Base-by-base conservation (phyloP, 1,140 invertebrate species). In the Eriosoma lanigerum region DNA sequence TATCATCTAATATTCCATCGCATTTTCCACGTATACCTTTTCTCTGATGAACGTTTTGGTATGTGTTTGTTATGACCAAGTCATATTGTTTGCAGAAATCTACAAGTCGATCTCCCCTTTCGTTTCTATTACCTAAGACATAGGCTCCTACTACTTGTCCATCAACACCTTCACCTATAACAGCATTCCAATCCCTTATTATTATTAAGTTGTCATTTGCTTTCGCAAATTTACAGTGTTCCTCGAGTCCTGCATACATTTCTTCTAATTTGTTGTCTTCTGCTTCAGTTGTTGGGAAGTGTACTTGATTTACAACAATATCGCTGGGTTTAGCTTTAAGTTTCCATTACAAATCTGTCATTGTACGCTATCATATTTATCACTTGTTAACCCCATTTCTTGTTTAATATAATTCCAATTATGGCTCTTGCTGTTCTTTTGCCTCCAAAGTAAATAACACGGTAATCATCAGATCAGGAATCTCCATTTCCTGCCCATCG, bases 121-220 rank as follows among this genome's bases (percentile, higher is more conserved):
- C 48, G 48, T 50, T 50, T 75, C 38, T 44, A 29, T 44, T 29
- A 17, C 75, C 52, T 24, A n/a, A n/a, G n/a, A n/a, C n/a, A n/a
- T n/a, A n/a, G n/a, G n/a, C n/a, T n/a, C n/a, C n/a, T n/a, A n/a
- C 75, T 26, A 38, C 29, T 38, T 26, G 21, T 13, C 13, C 75
- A 21, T 78, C 75, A 56, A 5, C 56, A 56, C 54, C 75, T 78
- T 78, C 75, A 24, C 75, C 75, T 17, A 58, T 26, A 5, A 52
- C n/a, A 76, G 73, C 73, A 29, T 78, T 78, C 75, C 21, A 29
- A 32, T 78, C 75, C 19, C 75, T 54, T 38, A 78, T 54, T 21
- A 12, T 26, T 50, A 78, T 78, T 50, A 50, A 50, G 48, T 50
- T 50, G 5, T 50, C 48, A 44, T 10, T 44, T 10, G 10, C 38